Percentiles rank a stretch among this genome's conserved stretches.
These are phyloP conservation scores for Chironomus tentans DNA, from an alignment of 2,888 invertebrate species.

Conservation along the genomic window DNA sequence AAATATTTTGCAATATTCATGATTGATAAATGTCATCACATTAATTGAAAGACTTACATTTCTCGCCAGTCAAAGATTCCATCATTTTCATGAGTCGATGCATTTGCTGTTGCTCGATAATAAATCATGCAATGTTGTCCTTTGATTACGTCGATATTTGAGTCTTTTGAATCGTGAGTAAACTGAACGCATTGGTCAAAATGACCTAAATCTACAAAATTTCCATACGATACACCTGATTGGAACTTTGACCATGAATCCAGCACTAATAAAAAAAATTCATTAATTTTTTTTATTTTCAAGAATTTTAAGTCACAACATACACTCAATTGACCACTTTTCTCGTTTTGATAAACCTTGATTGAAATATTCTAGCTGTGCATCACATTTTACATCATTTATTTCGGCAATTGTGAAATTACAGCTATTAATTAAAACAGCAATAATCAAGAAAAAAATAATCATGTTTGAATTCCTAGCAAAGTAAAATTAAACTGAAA, in stretches of 20 bases:
- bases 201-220: constrained; percentile 41
- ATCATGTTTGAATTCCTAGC: not conserved
- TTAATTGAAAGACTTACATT: not conserved
- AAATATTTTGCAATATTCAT: not conserved
- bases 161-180: constrained; percentile 30
- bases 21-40: not conserved
- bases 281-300: not conserved
- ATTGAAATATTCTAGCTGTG: not conserved
- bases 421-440: not conserved
- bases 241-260: constrained; percentile 45
- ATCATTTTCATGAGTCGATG: not conserved
- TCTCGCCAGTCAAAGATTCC: not conserved
- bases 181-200: constrained; percentile 43
- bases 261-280: constrained; percentile 35
- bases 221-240: constrained; percentile 41
- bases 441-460: not conserved
- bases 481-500: no score
- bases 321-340: not conserved
- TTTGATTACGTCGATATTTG: constrained; percentile 32
- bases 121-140: constrained; percentile 41
- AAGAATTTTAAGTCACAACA: not conserved
- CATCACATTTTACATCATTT: not conserved
- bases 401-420: not conserved
- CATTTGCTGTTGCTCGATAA: constrained; percentile 1
- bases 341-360: not conserved